These are phyloP conservation scores for Manacus vitellinus DNA, from an alignment of 2,113 vertebrate species.

Conservation along the genomic window DNA sequence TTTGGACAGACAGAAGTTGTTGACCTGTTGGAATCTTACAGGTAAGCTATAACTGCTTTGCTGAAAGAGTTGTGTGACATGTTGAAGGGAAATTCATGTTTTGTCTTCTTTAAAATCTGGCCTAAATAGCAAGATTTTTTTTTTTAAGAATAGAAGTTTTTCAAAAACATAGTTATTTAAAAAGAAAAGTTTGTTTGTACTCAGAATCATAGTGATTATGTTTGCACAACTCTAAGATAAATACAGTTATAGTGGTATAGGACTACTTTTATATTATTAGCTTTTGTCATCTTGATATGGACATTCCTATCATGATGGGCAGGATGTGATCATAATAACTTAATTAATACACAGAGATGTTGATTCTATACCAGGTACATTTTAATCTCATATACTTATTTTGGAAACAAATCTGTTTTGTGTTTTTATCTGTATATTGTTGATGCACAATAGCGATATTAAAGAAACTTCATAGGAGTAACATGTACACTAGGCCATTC, in stretches of 20 bases:
- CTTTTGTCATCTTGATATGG: not conserved
- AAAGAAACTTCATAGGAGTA: not conserved
- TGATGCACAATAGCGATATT: not conserved
- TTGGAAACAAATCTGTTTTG: not conserved
- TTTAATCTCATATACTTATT: not conserved
- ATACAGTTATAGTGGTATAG: not conserved
- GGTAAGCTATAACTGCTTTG: constrained; percentile 72
- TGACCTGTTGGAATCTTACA: constrained; percentile 88
- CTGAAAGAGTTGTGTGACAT: not conserved
- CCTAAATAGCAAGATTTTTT: not conserved
- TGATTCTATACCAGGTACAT: not conserved
- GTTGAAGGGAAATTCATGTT: not conserved
- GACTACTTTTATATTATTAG: not conserved
- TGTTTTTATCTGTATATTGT: not conserved
- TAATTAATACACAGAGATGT: not conserved
- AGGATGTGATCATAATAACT: not conserved
- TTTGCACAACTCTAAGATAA: not conserved
- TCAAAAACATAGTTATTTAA: not conserved
- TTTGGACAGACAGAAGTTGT: constrained; percentile 87
- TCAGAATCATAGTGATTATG: not conserved
- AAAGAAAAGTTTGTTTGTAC: not conserved
- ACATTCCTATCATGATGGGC: not conserved
- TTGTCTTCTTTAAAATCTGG: not conserved
- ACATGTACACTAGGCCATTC: not conserved
- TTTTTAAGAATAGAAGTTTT: not conserved